Evolutionary conservation across 2,888 invertebrate genomes (phyloP).

Genomic region (Bombylius major): DNA sequence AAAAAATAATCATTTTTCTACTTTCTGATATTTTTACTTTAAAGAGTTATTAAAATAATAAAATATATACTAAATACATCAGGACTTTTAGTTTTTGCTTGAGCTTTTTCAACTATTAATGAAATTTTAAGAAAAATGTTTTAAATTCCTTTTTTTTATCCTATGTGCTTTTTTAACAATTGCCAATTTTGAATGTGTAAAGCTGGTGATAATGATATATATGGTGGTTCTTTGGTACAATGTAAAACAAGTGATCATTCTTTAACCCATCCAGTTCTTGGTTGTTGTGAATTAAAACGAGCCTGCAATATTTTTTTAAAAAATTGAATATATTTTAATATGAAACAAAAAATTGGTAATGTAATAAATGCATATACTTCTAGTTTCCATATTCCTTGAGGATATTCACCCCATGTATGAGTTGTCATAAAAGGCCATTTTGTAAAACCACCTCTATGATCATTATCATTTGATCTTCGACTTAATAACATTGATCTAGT

Average conservation of each 20-base stretch:
- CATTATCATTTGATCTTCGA: conserved; percentile 88
- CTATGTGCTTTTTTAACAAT: conserved; percentile 95
- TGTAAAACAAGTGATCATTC: conserved; percentile 97
- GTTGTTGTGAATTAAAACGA: conserved; percentile 60
- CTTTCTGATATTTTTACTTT: too few species aligned
- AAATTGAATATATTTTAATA: background rate
- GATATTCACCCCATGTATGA: conserved; percentile 99
- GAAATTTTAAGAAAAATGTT: too few species aligned
- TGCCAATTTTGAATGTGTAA: conserved; percentile 90
- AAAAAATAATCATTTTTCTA: too few species aligned
- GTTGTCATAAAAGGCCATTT: conserved; percentile 99
- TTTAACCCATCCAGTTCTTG: conserved; percentile 74
- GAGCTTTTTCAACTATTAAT: too few species aligned
- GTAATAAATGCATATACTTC: conserved; percentile 53
- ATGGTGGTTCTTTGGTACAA: conserved; percentile 90
- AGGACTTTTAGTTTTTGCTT: too few species aligned
- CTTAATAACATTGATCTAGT: conserved; percentile 98
- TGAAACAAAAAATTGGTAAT: background rate
- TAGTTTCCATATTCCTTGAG: conserved; percentile 86
- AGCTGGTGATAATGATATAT: conserved; percentile 73
- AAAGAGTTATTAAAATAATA: too few species aligned
- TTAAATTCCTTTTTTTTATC: conserved; percentile 44
- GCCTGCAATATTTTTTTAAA: conserved; percentile 44
- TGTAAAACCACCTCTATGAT: conserved; percentile 86
- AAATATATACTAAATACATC: too few species aligned